Base-by-base conservation (phyloP, 2,888 invertebrate species). In the Cyrtodaria siliqua region DNA sequence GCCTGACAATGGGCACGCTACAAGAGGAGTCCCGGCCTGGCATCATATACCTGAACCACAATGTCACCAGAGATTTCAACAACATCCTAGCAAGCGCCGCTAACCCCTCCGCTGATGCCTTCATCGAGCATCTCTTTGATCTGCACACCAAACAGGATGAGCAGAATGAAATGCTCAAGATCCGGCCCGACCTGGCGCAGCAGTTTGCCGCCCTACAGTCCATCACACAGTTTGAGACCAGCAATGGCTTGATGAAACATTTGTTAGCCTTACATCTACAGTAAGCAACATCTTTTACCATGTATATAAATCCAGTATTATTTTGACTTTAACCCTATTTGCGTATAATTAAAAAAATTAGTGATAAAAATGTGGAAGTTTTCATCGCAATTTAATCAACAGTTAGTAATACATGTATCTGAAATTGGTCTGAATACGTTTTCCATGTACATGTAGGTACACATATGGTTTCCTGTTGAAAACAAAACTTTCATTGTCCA, bases 181-280 rank as follows among this genome's bases (percentile, higher is more conserved):
- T 79, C n/a, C 66, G 70, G 9, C 33, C 27, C 2, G 67, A 79
- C 49, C 59, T 73, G 26, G 70, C 78, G 47, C 62, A 67, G n/a
- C 60, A 63, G 40, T 79, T 74, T 44, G 53, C 53, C 24, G 62
- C 73, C 18, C 53, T 74, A n/a, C 73, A 62, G 38, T 61, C 66
- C 23, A 62, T 53, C 27, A 69, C 72, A 8, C 61, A 61, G 33
- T 79, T 79, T 55, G 53, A 50, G n/a, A 57, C 50, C 12, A 67
- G 70, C 60, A 66, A 70, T 63, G 78, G 73, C 44, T 63, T 79
- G 61, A 79, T 79, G 78, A 70, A 66, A 49, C 67, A 79, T 33
- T 60, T 79, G 12, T 38, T 79, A 38, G 20, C 57, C 38, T 52
- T 74, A 33, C 70, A 79, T 63, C 49, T 66, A 33, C 42, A 74